phyloP scores from a whole-genome alignment of 37 sponge, comb jelly and placozoan species.

The Eunapius fragilis region DNA sequence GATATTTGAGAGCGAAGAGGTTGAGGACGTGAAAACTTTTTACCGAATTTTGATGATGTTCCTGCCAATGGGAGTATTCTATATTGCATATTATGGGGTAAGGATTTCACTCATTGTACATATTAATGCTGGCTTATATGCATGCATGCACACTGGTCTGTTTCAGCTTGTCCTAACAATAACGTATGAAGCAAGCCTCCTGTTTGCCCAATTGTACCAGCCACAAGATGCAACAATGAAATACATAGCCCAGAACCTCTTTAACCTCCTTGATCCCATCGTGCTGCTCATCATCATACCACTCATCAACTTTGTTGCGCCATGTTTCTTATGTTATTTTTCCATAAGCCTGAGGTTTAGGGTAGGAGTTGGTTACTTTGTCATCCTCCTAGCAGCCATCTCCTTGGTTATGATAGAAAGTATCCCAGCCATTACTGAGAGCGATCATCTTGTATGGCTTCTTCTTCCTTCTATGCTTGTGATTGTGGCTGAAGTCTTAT shows the following conservation, averaged over 20 bases:
- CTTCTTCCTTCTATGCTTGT: not conserved
- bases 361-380: not conserved
- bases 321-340: not conserved
- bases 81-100: not conserved
- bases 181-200: not conserved
- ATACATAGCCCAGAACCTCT: not conserved
- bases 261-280: not conserved
- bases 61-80: not conserved
- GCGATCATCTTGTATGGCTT: not conserved
- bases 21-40: slow-evolving; percentile 57
- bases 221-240: not conserved
- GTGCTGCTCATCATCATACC: not conserved
- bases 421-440: not conserved
- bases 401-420: not conserved
- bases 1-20: slow-evolving; percentile 42
- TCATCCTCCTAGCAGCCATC: not conserved
- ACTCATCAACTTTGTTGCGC: not conserved
- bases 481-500: not conserved
- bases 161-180: not conserved
- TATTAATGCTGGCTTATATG: too few species aligned
- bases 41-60: slow-evolving; percentile 26
- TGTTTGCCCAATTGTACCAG: not conserved
- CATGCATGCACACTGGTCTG: not conserved
- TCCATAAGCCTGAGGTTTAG: not conserved
- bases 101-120: too few species aligned